phyloP scores from a whole-genome alignment of 2,888 invertebrate species.

The Tuta absoluta region DNA sequence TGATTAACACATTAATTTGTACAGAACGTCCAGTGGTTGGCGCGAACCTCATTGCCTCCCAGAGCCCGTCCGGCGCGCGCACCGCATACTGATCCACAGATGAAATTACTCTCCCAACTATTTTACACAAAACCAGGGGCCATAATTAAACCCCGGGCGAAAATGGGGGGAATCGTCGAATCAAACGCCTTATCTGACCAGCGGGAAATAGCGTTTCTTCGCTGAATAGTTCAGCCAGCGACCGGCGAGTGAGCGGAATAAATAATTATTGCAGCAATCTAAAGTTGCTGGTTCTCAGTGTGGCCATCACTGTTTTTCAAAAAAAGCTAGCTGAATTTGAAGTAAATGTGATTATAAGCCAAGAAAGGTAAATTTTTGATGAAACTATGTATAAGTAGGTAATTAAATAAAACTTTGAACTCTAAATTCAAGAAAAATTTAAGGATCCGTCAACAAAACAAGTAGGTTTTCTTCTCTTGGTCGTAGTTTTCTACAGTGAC shows the following conservation, averaged over 20 bases:
- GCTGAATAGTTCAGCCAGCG: conserved; percentile 73
- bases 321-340: too few relatives aligned
- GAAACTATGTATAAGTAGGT: too few relatives aligned
- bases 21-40: conserved; percentile 44
- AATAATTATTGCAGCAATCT: conserved; percentile 78
- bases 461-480: too few relatives aligned
- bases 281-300: conserved; percentile 57
- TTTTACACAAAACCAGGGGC: conserved; percentile 80
- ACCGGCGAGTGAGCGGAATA: conserved; percentile 78
- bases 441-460: too few relatives aligned
- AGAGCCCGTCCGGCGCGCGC: conserved; percentile 52
- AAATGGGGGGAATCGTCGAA: conserved; percentile 74
- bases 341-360: too few relatives aligned
- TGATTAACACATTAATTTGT: too few relatives aligned
- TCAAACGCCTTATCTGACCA: conserved; percentile 81
- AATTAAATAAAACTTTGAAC: too few relatives aligned
- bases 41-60: conserved; percentile 56
- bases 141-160: conserved; percentile 78
- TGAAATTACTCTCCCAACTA: conserved; percentile 80
- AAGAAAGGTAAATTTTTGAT: too few relatives aligned
- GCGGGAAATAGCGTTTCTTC: conserved; percentile 78
- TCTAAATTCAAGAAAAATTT: too few relatives aligned
- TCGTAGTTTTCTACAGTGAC: too few relatives aligned
- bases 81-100: conserved; percentile 75
- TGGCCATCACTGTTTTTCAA: too few relatives aligned